These are phyloP conservation scores for Perca fluviatilis DNA, from an alignment of 2,113 vertebrate species.

Conservation along the genomic window DNA sequence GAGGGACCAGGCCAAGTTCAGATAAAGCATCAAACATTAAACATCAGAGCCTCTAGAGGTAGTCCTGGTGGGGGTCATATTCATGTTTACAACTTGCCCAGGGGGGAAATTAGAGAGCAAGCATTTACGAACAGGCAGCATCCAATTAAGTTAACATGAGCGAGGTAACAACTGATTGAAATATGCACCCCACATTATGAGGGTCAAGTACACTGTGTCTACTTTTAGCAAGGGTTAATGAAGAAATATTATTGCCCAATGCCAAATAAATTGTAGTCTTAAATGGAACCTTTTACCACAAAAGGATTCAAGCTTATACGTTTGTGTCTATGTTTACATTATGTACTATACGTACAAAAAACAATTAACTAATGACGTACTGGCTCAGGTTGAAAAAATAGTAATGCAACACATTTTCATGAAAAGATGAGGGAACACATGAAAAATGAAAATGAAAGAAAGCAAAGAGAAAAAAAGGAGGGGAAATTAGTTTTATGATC, in stretches of 20 bases:
- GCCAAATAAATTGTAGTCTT: not conserved
- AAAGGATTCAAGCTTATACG: slow-evolving; percentile 3
- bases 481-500: slow-evolving; percentile 79
- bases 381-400: slow-evolving; percentile 18
- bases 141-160: slow-evolving; percentile 27
- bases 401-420: slow-evolving; percentile 31
- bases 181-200: slow-evolving; percentile 9
- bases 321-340: not conserved
- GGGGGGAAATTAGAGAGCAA: slow-evolving; percentile 16
- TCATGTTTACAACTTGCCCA: slow-evolving; percentile 47
- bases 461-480: slow-evolving; percentile 1
- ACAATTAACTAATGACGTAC: slow-evolving; percentile 2
- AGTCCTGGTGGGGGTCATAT: slow-evolving; percentile 44
- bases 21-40: slow-evolving; percentile 39
- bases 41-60: slow-evolving; percentile 27
- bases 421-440: slow-evolving; percentile 25
- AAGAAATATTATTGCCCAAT: slow-evolving; percentile 18
- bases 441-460: slow-evolving; percentile 12
- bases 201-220: slow-evolving; percentile 29
- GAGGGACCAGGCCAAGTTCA: slow-evolving; percentile 38
- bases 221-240: slow-evolving; percentile 17
- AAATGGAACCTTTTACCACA: not conserved
- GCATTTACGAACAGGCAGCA: not conserved
- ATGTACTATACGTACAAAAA: not conserved
- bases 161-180: not conserved